Conservation (phyloP, 1,140 invertebrate species). For the Euwallacea similis region DNA sequence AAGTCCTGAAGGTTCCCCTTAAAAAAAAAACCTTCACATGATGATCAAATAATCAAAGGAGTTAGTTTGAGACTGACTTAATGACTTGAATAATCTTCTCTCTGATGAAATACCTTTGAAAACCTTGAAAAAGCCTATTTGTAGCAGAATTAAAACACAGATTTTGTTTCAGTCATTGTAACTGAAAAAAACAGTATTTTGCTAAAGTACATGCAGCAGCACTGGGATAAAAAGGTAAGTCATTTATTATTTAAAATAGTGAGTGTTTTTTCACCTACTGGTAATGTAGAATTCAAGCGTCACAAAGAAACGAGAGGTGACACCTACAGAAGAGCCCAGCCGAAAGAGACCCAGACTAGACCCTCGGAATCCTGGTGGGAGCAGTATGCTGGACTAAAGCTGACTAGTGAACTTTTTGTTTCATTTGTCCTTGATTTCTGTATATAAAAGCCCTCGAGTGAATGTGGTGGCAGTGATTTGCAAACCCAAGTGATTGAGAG, state of each 20-base stretch:
- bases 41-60: neutral
- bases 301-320: constrained; percentile 32
- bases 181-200: constrained; percentile 94
- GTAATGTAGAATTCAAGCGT: constrained; percentile 5
- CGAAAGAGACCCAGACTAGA: constrained; percentile 32
- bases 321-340: constrained; percentile 22
- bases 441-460: no score
- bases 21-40: constrained; percentile 6
- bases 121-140: no score
- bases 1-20: neutral
- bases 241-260: constrained; percentile 12
- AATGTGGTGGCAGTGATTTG: no score
- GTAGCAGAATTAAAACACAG: no score
- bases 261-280: neutral
- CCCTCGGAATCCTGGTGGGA: neutral
- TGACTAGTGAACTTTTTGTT: neutral
- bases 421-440: no score
- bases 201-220: constrained; percentile 88
- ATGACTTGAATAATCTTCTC: constrained; percentile 29
- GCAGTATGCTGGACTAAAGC: constrained; percentile 19
- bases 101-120: constrained; percentile 5
- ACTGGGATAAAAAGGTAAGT: constrained; percentile 88
- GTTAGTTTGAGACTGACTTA: constrained; percentile 7
- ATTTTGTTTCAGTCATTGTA: constrained; percentile 77
- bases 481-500: no score